Base-by-base conservation (phyloP, 2,113 vertebrate species). In the Melanostigma gelatinosum region DNA sequence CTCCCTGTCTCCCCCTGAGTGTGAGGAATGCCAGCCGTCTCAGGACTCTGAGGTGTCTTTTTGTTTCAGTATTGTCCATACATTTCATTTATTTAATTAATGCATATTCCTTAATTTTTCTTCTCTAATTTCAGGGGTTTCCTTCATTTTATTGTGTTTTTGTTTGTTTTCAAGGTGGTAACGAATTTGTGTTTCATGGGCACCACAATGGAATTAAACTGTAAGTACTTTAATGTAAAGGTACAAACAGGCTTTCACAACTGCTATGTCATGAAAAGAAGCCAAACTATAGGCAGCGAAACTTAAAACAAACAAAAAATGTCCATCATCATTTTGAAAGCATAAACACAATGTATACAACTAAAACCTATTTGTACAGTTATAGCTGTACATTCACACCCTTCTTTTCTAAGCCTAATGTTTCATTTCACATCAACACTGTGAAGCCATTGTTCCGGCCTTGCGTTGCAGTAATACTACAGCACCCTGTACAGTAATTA, bases 1-100 rank as follows among this genome's bases (percentile, higher is more conserved):
- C 48, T 50, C 60, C 34, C 18, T 3, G 0, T 44, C 75, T 75
- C 61, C 42, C 62, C 67, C 22, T 70, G 7, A 60, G 27, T 50
- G 65, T 44, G 72, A 84, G 22, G 40, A 69, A 64, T 76, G 60
- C 2, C 46, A 77, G 62, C 55, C 69, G 66, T 74, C 61, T 68
- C 62, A 69, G n/a, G 40, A 55, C 18, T 69, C 44, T 44, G 48
- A 1, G 65, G 2, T 29, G 46, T 58, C 4, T 50, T 69, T 48
- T 58, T 2, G 36, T 72, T 76, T 72, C 9, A 52, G 27, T 44
- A 3, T 16, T 12, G 18, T n/a, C 34, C 46, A 29, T 66, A 40
- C 0, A 29, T 57, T 61, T 7, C 0, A 2, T 57, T 48, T 60
- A 52, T n/a, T 69, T 69, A 1, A 27, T 46, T 18, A 29, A 20